Evolutionary conservation across 1,140 invertebrate species (phyloP), one percentile per base, ranked within the genome.

Genomic region (Papilio aristodemus): DNA sequence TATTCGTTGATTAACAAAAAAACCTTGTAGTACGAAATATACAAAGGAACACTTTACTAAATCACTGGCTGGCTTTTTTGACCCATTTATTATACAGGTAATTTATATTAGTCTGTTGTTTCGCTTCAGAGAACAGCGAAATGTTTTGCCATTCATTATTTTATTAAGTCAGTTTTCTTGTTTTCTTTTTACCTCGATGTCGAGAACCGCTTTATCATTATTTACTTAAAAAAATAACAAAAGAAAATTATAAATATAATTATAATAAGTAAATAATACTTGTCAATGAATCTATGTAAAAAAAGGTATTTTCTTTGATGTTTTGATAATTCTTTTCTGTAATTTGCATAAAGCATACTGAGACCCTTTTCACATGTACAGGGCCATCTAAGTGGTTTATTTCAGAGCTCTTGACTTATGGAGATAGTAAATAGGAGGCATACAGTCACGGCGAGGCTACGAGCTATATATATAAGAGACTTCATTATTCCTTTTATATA

Each of bases 91-190:
- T 46, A 46, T 10, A 46, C 43, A 19, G 17, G 43, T 46, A 46
- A 54, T 54, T 54, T 54, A 54, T 54, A 54, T 22, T 54, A 54
- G 46, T 13, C 1, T 54, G 46, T 50, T 50, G 17, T 22, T 54
- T 22, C 19, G 46, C 19, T 22, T 54, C 46, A 19, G 46, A 5
- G 19, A 54, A 54, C 46, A 54, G 19, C 10, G 17, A 54, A 54
- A 54, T 54, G 46, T 54, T 54, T 54, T 54, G 9, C 19, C 9
- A 54, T 54, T 54, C 46, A 54, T 54, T 54, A 54, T 25, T 54
- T 22, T 54, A 50, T 22, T 22, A 22, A 54, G 46, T 54, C 10
- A 22, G 9, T 22, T 54, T 54, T 6, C 17, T 1, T 43, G 14
- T n/a, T 43, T 43, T 43, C 41, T 50, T 50, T 22, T 22, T 22